A percentile compares a stretch with the other conserved stretches of the same genome.
These are phyloP conservation scores for Marasmarcha lunaedactyla DNA, from an alignment of 2,888 invertebrate species.

Conservation along the genomic window DNA sequence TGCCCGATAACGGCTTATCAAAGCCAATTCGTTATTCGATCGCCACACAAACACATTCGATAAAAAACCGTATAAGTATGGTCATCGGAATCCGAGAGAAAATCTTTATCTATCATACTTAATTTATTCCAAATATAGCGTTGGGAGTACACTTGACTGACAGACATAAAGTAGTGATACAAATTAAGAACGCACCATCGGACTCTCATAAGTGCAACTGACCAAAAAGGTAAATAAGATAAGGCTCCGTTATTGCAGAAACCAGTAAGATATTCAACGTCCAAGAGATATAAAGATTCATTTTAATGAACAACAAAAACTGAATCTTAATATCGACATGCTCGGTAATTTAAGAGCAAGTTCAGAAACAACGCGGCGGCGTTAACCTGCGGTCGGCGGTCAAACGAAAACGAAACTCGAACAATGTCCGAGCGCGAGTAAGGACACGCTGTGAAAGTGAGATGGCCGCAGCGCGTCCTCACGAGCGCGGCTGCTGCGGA, in stretches of 20 bases:
- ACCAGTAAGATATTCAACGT: constrained; percentile 4
- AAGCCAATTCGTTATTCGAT: neutral
- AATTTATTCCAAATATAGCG: neutral
- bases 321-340: constrained; percentile 8
- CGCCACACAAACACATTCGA: too few relatives aligned
- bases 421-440: constrained; percentile 46
- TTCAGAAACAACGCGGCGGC: too few relatives aligned
- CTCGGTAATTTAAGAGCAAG: neutral
- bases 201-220: constrained; percentile 4
- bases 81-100: too few relatives aligned
- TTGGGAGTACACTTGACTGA: too few relatives aligned
- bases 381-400: constrained; percentile 24
- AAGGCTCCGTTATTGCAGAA: too few relatives aligned
- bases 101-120: too few relatives aligned
- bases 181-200: too few relatives aligned
- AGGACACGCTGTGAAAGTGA: constrained; percentile 55
- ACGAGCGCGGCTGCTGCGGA: constrained; percentile 11
- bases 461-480: constrained; percentile 22
- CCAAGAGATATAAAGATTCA: too few relatives aligned
- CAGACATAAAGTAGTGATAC: too few relatives aligned
- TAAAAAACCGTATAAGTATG: too few relatives aligned
- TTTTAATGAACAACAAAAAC: too few relatives aligned
- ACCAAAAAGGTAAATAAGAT: constrained; percentile 1
- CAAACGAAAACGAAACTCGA: constrained; percentile 44
- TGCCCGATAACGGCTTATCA: neutral